Evolutionary conservation across 2,888 invertebrate genomes (phyloP).

Genomic region (Apotomis betuletana): DNA sequence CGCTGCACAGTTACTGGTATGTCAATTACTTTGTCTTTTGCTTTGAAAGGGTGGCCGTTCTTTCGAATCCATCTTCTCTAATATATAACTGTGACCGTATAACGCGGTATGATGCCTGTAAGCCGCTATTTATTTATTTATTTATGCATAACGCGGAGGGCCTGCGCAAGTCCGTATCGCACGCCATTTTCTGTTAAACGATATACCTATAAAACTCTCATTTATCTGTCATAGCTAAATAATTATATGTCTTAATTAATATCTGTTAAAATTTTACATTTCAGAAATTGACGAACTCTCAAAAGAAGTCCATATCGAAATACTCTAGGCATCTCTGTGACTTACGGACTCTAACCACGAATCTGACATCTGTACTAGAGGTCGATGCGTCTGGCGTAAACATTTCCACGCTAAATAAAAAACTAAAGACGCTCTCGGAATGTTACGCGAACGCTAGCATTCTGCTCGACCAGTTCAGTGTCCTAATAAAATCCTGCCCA

Average conservation of each 20-base stretch:
- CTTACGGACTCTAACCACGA: conserved; percentile 77
- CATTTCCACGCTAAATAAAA: conserved; percentile 63
- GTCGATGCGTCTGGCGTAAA: conserved; percentile 59
- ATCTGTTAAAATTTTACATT: conserved; percentile 48
- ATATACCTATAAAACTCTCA: no score
- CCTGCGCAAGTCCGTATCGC: no score
- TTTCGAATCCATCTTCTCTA: no score
- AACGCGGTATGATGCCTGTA: no score
- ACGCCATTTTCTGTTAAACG: no score
- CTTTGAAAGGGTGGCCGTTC: neutral
- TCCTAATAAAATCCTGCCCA: conserved; percentile 84
- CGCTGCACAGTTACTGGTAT: conserved; percentile 89
- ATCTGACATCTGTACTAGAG: conserved; percentile 65
- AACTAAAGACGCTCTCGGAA: conserved; percentile 71
- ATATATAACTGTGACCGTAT: no score
- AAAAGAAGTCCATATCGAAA: conserved; percentile 85
- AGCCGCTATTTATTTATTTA: no score
- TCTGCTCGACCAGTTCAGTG: conserved; percentile 86
- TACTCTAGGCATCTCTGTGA: conserved; percentile 83
- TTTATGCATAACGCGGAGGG: no score
- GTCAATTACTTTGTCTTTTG: conserved; percentile 30
- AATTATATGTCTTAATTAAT: neutral
- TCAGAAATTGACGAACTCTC: conserved; percentile 85
- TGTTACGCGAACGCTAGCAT: conserved; percentile 79
- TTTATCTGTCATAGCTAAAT: no score